phyloP scores from a whole-genome alignment of 2,888 invertebrate species.

The Zonitis immaculata region DNA sequence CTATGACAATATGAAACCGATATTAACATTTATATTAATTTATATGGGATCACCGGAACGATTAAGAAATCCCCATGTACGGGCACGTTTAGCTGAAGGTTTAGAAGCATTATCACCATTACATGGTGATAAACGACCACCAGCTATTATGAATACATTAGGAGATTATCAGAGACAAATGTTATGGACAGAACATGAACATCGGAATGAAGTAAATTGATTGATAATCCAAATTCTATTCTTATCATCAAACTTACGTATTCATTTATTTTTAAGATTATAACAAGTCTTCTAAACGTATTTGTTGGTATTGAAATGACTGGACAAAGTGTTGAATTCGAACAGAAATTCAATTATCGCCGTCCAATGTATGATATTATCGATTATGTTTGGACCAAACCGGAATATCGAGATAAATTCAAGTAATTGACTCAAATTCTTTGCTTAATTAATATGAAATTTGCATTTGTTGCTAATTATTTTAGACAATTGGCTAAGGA shows the following conservation, averaged over 20 bases:
- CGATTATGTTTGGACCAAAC: slow-evolving; percentile 83
- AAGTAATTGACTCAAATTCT: slow-evolving; percentile 64
- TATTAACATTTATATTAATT: slow-evolving; percentile 73
- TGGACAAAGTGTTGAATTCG: slow-evolving; percentile 91
- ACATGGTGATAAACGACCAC: slow-evolving; percentile 54
- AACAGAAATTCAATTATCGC: slow-evolving; percentile 95
- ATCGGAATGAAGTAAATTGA: slow-evolving; percentile 59
- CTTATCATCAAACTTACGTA: neutral
- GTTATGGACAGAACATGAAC: slow-evolving; percentile 72
- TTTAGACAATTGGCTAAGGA: slow-evolving; percentile 69
- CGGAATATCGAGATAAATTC: slow-evolving; percentile 72
- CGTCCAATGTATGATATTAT: slow-evolving; percentile 92
- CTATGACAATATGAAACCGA: slow-evolving; percentile 59
- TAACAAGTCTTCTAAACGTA: slow-evolving; percentile 76
- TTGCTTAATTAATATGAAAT: neutral
- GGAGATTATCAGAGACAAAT: slow-evolving; percentile 62
- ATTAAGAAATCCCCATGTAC: slow-evolving; percentile 86
- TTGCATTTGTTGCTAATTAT: no score
- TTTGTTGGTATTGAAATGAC: slow-evolving; percentile 99
- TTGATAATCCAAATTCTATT: neutral
- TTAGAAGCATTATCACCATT: slow-evolving; percentile 80
- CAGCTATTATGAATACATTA: slow-evolving; percentile 42
- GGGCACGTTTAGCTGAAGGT: slow-evolving; percentile 86
- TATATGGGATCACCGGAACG: slow-evolving; percentile 77
- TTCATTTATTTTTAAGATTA: slow-evolving; percentile 54